phyloP scores from a whole-genome alignment of 2,888 invertebrate genomes.

The Scaptodrosophila latifasciaeformis region DNA sequence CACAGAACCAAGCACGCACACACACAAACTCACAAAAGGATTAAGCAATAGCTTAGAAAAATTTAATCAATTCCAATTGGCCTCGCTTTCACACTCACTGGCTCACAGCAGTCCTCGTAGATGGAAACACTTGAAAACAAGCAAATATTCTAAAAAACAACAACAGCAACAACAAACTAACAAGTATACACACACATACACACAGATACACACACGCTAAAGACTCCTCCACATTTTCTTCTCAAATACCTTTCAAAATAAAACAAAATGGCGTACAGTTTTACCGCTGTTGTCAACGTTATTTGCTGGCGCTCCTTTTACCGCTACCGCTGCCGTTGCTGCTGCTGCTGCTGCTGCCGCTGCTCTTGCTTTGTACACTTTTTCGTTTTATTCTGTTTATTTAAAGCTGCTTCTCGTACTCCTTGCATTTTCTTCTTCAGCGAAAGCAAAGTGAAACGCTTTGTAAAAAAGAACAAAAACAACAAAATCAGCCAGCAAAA shows the following conservation, averaged over 20 bases:
- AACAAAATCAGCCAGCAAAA: constrained; percentile 8
- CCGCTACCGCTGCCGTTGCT: constrained; percentile 20
- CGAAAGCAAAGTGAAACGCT: constrained; percentile 22
- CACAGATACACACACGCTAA: neutral
- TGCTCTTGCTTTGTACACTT: constrained; percentile 19
- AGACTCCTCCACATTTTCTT: constrained; percentile 36
- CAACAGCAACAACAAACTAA: too few species aligned
- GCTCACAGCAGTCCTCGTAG: too few species aligned
- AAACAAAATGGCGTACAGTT: constrained; percentile 35
- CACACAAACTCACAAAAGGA: too few species aligned
- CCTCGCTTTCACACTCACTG: too few species aligned
- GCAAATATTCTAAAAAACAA: too few species aligned
- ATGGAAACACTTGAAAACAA: too few species aligned
- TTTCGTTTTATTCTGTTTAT: constrained; percentile 39
- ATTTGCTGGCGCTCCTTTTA: constrained; percentile 6
- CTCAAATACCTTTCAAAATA: constrained; percentile 34
- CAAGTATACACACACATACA: neutral
- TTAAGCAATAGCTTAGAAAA: too few species aligned
- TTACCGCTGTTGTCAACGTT: constrained; percentile 21
- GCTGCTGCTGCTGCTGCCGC: constrained; percentile 7
- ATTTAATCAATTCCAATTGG: too few species aligned
- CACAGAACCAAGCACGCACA: too few species aligned
- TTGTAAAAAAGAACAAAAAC: constrained; percentile 8
- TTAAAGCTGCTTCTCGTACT: constrained; percentile 38
- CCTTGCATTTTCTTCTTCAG: constrained; percentile 13